Evolutionary conservation across 2,888 invertebrate species (phyloP).

Genomic region (Rhogogaster chlorosoma): DNA sequence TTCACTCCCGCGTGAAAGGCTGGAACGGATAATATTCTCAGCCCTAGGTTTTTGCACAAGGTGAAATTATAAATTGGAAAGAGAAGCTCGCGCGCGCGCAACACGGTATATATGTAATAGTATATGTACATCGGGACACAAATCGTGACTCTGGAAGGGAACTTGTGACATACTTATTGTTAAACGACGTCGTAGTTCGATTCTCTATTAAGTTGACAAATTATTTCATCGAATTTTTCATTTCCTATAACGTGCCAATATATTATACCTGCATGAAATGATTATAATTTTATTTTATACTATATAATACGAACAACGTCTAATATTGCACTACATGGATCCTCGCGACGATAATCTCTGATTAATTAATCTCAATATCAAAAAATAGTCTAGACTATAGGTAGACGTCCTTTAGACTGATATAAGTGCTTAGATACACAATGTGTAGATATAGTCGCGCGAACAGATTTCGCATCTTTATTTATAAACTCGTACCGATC

Average conservation of each 20-base stretch:
- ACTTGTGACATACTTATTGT: conserved; percentile 27
- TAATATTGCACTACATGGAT: background rate
- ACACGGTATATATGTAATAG: background rate
- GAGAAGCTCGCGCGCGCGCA: background rate
- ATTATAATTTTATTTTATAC: background rate
- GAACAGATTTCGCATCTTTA: background rate
- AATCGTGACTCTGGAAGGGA: background rate
- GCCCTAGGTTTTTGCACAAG: background rate
- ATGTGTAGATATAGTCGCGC: background rate
- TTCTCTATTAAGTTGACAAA: background rate
- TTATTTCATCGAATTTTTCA: background rate
- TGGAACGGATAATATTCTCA: background rate
- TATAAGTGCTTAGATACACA: background rate
- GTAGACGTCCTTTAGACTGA: background rate
- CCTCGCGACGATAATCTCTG: background rate
- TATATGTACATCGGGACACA: no score
- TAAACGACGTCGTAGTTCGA: background rate
- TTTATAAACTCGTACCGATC: background rate
- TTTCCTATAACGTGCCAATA: background rate
- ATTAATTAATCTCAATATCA: background rate
- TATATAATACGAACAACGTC: no score
- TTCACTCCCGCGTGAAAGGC: background rate
- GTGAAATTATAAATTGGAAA: background rate
- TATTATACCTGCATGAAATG: no score
- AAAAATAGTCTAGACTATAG: background rate